phyloP scores from a whole-genome alignment of 1,140 invertebrate species.

The Asbolus verrucosus region DNA sequence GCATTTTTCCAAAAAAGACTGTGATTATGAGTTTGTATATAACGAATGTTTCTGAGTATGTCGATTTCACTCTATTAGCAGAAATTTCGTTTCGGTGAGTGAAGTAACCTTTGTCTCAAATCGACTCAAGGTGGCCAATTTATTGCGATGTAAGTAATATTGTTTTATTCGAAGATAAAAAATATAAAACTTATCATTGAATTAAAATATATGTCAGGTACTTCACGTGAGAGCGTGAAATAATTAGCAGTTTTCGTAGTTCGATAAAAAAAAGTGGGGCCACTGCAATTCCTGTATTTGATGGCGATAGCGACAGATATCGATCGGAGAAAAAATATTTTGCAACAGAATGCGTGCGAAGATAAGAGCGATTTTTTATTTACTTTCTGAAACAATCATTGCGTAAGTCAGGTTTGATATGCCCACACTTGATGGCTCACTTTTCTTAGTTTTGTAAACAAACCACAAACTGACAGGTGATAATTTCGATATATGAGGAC shows the following conservation, averaged over 20 bases:
- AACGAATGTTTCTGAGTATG: no score
- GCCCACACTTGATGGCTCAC: not conserved
- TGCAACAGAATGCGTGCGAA: not conserved
- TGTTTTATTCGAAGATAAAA: no score
- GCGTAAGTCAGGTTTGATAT: not conserved
- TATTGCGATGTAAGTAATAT: not conserved
- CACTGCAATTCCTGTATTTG: slow-evolving; percentile 9
- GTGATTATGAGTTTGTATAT: no score
- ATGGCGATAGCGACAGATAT: not conserved
- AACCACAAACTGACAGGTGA: not conserved
- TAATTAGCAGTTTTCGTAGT: not conserved
- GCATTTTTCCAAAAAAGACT: no score
- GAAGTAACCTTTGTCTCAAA: not conserved
- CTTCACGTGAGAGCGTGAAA: not conserved
- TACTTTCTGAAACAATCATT: slow-evolving; percentile 13
- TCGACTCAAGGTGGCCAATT: no score
- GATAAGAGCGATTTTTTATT: not conserved
- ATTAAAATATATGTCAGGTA: not conserved
- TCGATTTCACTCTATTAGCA: no score
- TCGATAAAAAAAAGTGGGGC: slow-evolving; percentile 1
- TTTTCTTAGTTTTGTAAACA: slow-evolving; percentile 9
- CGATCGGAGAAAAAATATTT: not conserved
- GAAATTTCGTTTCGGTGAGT: no score
- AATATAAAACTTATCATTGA: no score
- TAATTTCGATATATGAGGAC: not conserved